Evolutionary conservation across 2,888 invertebrate genomes (phyloP).

Genomic region (Phasia obesa): DNA sequence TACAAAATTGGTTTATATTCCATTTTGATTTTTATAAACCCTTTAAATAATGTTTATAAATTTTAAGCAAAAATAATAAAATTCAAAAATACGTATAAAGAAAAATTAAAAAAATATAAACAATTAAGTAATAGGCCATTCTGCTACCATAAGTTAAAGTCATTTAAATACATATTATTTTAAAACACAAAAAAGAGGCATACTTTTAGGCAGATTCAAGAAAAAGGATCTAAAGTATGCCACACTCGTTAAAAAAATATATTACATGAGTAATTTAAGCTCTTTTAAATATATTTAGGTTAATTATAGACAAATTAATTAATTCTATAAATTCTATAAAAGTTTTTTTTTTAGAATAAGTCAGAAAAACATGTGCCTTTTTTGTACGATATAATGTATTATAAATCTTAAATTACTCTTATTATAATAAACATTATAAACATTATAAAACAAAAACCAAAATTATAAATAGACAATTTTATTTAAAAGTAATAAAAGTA

Average conservation of each 20-base stretch:
- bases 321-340: constrained; percentile 18
- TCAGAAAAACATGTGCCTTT: constrained; percentile 55
- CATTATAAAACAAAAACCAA: constrained; percentile 19
- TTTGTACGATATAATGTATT: constrained; percentile 46
- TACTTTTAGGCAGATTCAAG: constrained; percentile 1
- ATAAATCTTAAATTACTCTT: constrained; percentile 8
- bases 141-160: not conserved
- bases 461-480: not conserved
- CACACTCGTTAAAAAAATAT: not conserved
- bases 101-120: too few relatives aligned
- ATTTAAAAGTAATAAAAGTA: not conserved
- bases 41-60: too few relatives aligned
- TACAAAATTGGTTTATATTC: too few relatives aligned
- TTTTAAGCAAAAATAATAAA: too few relatives aligned
- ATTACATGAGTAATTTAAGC: not conserved
- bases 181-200: not conserved
- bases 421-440: constrained; percentile 5
- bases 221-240: constrained; percentile 2
- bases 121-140: too few relatives aligned
- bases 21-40: too few relatives aligned
- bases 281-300: not conserved
- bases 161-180: not conserved
- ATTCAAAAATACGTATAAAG: too few relatives aligned
- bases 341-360: constrained; percentile 9
- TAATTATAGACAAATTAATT: constrained; percentile 13